Evolutionary conservation across 2,888 invertebrate genomes (phyloP), one percentile per base, ranked within the genome.

Genomic region (Flabesymbios commensalis): DNA sequence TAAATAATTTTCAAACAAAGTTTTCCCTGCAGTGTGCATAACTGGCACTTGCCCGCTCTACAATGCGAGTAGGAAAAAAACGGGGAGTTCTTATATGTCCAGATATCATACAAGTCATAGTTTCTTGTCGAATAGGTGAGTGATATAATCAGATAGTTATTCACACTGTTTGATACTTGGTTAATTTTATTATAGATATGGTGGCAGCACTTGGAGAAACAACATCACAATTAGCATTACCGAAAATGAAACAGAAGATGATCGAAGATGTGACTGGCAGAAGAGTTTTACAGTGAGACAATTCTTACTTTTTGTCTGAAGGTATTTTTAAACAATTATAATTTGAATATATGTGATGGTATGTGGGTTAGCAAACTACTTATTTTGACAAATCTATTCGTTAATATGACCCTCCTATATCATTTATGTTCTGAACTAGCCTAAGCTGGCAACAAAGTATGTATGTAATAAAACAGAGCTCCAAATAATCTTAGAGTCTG

Each of bases 171-270:
- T n/a, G 22, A 22, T 47, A 19, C 19, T 29, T 49, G 26, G 29
- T 62, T n/a, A 31, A 19, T 39, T 51, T 19, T 55, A 39, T 45
- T 24, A 1, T 72, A 86, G 96, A 98, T 79, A 94, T 95, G 93
- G 92, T 98, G 71, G 94, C 96, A 26, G 92, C 93, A 69, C 86
- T 96, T 71, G 95, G 94, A 1, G 97, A 98, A 85, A 91, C 94
- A 0, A 93, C 95, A 10, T 95, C 89, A 47, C 73, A 78, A 41
- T 79, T 78, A 48, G 91, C 94, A 2, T 85, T 95, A 3, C 85
- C 85, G 65, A 86, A 88, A 73, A 91, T 97, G 84, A 85, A 87
- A 56, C 80, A 85, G 43, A 87, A 88, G 79, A 95, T 99, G 94
- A 82, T 87, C 67, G 83, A 86, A 48, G 90, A 90, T 58, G 80